Evolutionary conservation across 2,113 vertebrate genomes (phyloP), one percentile per base, ranked within the genome.

Genomic region (Osmerus eperlanus): DNA sequence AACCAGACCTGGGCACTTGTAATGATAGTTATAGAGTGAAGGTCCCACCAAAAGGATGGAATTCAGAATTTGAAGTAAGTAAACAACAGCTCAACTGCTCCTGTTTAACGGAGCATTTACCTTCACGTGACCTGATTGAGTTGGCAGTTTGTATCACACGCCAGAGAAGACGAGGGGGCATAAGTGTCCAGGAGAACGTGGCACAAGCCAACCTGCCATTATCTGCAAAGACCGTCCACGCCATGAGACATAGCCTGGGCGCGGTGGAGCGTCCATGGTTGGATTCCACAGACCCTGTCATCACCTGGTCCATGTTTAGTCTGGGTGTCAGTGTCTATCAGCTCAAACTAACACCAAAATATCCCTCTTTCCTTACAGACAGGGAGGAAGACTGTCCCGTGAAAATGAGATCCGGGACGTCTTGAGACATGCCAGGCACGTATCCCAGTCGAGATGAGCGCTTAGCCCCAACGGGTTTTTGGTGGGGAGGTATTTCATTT

Each of bases 251-350:
- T 58, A 75, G 61, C 9, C 41, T 47, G 41, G 41, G 41, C 41
- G 41, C 9, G 41, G 41, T 47, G 12, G 25, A 62, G 12, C 62
- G 62, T 82, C 69, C 80, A 70, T 62, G 56, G 73, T 78, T 41
- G 71, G 79, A 85, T 83, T 87, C 80, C 79, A 75, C 77, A 54
- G 74, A 29, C 68, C 61, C 83, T 86, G 88, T 89, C 85, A 87
- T 78, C 88, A 80, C 78, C 75, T 79, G 81, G 25, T 71, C 80
- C 79, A 79, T 89, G 86, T 89, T 90, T 91, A 89, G 85, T 90
- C 87, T 88, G 69, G 78, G 77, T 83, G 84, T 87, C 84, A 84
- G 66, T 81, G 81, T 86, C 85, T 78, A 87, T 90, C 84, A 85
- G 82, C 78, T 85, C 81, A 67, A 72, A 29, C 51, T 71, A 58